Conservation (phyloP, 2,113 vertebrate genomes). For the Chaetodon auriga region DNA sequence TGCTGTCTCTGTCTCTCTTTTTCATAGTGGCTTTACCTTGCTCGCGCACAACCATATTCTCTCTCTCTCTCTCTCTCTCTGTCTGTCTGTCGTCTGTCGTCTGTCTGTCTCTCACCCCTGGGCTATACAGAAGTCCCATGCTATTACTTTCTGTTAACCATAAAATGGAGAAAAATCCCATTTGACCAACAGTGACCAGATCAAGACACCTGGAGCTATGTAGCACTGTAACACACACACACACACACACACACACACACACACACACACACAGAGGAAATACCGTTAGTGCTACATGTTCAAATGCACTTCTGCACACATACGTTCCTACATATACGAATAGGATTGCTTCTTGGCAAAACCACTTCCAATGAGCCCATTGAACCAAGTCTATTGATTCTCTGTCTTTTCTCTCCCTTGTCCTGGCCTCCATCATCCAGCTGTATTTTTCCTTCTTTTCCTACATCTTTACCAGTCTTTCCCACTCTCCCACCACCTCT, state of each 20-base stretch:
- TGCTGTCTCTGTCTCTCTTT: not conserved
- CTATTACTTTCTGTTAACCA: conserved; percentile 4
- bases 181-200: conserved; percentile 29
- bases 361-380: conserved; percentile 30
- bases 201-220: conserved; percentile 22
- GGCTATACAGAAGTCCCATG: conserved; percentile 2
- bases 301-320: not conserved
- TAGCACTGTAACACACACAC: conserved; percentile 3
- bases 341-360: conserved; percentile 27
- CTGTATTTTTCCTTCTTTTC: conserved; percentile 24
- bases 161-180: conserved; percentile 30
- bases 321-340: conserved; percentile 12
- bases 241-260: conserved; percentile 14
- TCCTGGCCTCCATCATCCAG: conserved; percentile 7
- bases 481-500: not conserved
- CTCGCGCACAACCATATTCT: not conserved
- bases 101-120: not conserved
- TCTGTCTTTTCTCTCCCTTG: conserved; percentile 25
- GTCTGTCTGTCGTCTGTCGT: not conserved
- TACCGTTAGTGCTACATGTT: not conserved
- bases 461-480: conserved; percentile 20
- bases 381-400: conserved; percentile 62
- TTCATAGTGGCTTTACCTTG: not conserved
- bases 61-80: not conserved
- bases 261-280: not conserved